Percentiles rank a stretch among this genome's conserved stretches.
Conservation (phyloP, 2,888 invertebrate genomes). For the Andrena marginata region DNA sequence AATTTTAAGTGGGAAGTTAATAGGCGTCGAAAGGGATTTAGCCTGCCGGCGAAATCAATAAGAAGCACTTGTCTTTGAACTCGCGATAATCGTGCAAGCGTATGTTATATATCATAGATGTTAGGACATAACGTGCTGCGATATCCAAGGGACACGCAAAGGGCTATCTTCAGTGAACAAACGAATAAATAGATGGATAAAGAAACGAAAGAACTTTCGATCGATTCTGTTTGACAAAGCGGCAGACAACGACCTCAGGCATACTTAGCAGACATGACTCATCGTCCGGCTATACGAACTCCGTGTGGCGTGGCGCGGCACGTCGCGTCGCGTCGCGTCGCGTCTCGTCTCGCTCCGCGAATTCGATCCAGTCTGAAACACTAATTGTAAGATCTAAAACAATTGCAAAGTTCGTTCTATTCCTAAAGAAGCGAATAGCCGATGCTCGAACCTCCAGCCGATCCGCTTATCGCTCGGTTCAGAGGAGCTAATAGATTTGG, state of each 20-base stretch:
- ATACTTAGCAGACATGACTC: slow-evolving; percentile 55
- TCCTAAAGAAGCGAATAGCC: too few relatives aligned
- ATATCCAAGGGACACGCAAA: not conserved
- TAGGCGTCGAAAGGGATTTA: too few relatives aligned
- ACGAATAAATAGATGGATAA: slow-evolving; percentile 17
- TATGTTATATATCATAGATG: not conserved
- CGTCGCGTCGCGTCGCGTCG: not conserved
- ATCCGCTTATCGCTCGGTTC: not conserved
- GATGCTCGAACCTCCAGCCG: not conserved
- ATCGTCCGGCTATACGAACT: slow-evolving; percentile 57
- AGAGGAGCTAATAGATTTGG: too few relatives aligned
- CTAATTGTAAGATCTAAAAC: slow-evolving; percentile 27
- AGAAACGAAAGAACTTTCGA: slow-evolving; percentile 7
- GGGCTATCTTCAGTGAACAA: not conserved
- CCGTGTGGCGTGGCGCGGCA: slow-evolving; percentile 20
- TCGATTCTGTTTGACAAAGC: slow-evolving; percentile 20
- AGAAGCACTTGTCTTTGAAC: not conserved
- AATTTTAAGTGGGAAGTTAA: too few relatives aligned
- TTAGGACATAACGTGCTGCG: not conserved
- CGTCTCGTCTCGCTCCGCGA: slow-evolving; percentile 60
- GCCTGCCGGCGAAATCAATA: not conserved
- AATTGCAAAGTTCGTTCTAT: too few relatives aligned
- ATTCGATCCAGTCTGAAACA: slow-evolving; percentile 58
- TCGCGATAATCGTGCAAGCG: not conserved
- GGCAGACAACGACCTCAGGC: slow-evolving; percentile 55